A percentile compares a stretch with the other conserved stretches of the same genome.
Evolutionary conservation across 1,140 invertebrate species (phyloP).

Genomic region (Papilio machaon): DNA sequence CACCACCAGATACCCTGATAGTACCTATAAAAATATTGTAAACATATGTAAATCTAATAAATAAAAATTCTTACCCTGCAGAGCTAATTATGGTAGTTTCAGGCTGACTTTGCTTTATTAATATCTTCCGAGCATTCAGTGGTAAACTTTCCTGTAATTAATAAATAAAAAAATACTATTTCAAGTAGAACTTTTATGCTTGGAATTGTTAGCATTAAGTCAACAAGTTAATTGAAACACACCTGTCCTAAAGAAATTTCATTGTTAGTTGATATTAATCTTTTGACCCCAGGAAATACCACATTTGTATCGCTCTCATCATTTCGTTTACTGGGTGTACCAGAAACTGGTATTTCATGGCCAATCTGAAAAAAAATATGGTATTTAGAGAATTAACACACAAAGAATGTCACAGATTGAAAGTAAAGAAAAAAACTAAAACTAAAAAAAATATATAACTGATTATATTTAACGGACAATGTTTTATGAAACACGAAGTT

Average conservation of each 20-base stretch:
- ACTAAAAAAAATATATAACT: no score
- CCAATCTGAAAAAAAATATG: slow-evolving; percentile 7
- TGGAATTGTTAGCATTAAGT: background rate
- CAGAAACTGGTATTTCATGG: background rate
- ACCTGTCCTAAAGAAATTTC: slow-evolving; percentile 28
- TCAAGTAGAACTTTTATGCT: background rate
- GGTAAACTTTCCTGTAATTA: slow-evolving; percentile 51
- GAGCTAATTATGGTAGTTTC: background rate
- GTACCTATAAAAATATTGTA: background rate
- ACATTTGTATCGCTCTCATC: slow-evolving; percentile 1
- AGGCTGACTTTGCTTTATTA: slow-evolving; percentile 47
- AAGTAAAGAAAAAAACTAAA: no score
- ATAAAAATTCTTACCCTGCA: background rate
- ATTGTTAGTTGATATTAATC: background rate
- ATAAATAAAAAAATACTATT: slow-evolving; percentile 20
- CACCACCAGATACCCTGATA: no score
- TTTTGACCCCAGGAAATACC: background rate
- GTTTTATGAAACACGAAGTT: no score
- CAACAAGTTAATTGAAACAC: background rate
- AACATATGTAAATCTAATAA: background rate
- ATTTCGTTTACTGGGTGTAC: background rate
- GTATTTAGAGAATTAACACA: background rate
- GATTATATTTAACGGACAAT: no score
- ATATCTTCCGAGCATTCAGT: slow-evolving; percentile 54
- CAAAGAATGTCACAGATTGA: background rate